phyloP scores from a whole-genome alignment of 37 sponge, comb jelly and placozoan species.

The Cladorhizidae sp. region DNA sequence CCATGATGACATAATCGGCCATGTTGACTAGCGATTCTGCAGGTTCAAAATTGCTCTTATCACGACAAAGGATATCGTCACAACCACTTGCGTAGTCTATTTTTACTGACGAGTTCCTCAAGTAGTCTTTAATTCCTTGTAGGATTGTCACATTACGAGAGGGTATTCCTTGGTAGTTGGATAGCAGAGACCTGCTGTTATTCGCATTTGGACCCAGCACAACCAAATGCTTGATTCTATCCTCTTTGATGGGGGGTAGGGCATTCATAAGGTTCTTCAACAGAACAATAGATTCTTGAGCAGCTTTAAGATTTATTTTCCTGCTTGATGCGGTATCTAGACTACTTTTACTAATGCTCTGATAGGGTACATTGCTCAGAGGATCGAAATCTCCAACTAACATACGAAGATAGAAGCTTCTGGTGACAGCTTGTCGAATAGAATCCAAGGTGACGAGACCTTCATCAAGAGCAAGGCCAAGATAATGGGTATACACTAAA shows the following conservation, averaged over 20 bases:
- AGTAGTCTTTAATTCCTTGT: slow-evolving; percentile 42
- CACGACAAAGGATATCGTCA: slow-evolving; percentile 9
- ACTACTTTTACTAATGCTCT: slow-evolving; percentile 35
- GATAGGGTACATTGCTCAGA: slow-evolving; percentile 53
- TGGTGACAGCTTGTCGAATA: slow-evolving; percentile 45
- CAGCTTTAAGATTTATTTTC: slow-evolving; percentile 43
- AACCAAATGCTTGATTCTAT: slow-evolving; percentile 23
- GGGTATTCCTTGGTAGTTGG: slow-evolving; percentile 69
- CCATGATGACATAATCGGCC: slow-evolving; percentile 65
- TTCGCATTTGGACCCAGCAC: slow-evolving; percentile 71
- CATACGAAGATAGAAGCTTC: slow-evolving; percentile 65
- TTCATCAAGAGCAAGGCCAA: slow-evolving; percentile 34
- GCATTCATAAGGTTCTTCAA: slow-evolving; percentile 1
- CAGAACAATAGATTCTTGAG: slow-evolving; percentile 36
- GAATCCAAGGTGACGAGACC: slow-evolving; percentile 14
- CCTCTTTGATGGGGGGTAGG: slow-evolving; percentile 31
- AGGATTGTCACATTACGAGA: slow-evolving; percentile 16
- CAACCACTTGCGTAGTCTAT: slow-evolving; percentile 45
- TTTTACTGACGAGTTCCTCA: neutral
- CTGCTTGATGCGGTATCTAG: slow-evolving; percentile 52
- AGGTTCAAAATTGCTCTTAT: slow-evolving; percentile 21
- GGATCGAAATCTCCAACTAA: slow-evolving; percentile 80
- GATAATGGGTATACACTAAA: slow-evolving; percentile 40
- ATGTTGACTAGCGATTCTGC: slow-evolving; percentile 22
- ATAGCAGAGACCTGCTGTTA: slow-evolving; percentile 25